Base-by-base conservation (phyloP, 1,140 invertebrate genomes). In the Drosophila tropicalis region DNA sequence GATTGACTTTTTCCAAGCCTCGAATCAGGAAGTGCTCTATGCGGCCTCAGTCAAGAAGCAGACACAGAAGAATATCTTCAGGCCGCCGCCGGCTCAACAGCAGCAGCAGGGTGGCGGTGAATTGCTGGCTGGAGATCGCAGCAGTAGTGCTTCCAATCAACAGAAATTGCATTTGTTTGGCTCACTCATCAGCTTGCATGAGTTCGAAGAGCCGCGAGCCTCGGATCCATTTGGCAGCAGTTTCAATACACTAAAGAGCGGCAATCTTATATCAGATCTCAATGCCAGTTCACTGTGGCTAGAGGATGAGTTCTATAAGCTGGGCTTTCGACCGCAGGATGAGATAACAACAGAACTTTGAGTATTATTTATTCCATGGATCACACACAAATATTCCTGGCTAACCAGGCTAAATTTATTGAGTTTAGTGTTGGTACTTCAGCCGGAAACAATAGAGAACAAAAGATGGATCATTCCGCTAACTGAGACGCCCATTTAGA, bases 271-370 rank as follows among this genome's bases (percentile, higher is more conserved):
- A 67, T 90, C 90, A 47, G 94, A 95, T 80, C 94, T 95, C 92
- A 93, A 94, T 81, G 93, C 94, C 19, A 94, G 92, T 69, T 92
- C 93, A 22, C 93, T 95, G 58, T 95, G 94, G 91, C 92, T 95
- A 66, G 94, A 95, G 69, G 95, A 95, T 76, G 95, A 95, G 85
- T 95, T 95, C 85, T 94, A 94, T 76, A 94, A 94, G 79, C 92
- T 96, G 62, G 95, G 95, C 54, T 95, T 95, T 85, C 93, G 95
- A 78, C 95, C 95, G 36, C 95, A 96, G 85, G 95, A 96, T 90
- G 95, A 95, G 92, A 95, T 96, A 62, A 96, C 95, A 34, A 96
- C 95, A 54, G 95, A 96, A 92, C 93, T 95, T 81, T 95, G 93
- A 79, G 65, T 51, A 51, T 51, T 51, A 51, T 64, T 34, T 5